These are phyloP conservation scores for Galagoides demidoff DNA, from an alignment of 2,797 vertebrate species.

Conservation along the genomic window DNA sequence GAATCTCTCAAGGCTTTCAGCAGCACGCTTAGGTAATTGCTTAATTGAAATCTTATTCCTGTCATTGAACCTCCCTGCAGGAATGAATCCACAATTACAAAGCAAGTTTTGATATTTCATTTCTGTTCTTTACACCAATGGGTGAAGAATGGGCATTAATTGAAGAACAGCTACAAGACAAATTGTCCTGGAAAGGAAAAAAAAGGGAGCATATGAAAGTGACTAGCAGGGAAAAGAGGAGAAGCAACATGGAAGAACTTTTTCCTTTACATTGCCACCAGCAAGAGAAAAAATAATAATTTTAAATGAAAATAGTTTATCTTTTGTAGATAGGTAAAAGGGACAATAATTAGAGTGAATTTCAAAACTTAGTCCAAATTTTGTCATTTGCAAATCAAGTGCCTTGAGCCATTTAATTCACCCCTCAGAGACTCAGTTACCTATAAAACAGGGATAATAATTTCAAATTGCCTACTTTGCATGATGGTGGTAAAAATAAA, in stretches of 20 bases:
- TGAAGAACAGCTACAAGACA: conserved; percentile 28
- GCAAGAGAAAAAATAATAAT: neutral
- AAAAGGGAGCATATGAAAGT: neutral
- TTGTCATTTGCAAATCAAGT: neutral
- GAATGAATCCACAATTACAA: conserved; percentile 63
- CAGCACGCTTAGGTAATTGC: conserved; percentile 45
- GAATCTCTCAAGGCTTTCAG: neutral
- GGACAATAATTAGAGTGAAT: neutral
- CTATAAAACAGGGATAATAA: neutral
- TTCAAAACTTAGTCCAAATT: neutral
- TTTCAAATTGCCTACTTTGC: neutral
- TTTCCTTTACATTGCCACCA: neutral
- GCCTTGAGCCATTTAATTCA: neutral
- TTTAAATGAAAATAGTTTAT: neutral
- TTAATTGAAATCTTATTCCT: conserved; percentile 76
- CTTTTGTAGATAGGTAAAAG: neutral
- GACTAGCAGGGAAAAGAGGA: neutral
- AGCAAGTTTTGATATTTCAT: conserved; percentile 58
- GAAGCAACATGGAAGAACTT: neutral
- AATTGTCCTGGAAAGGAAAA: conserved; percentile 10
- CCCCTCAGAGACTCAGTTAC: neutral
- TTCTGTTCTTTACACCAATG: conserved; percentile 32
- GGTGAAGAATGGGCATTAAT: conserved; percentile 53
- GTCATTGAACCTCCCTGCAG: conserved; percentile 35
- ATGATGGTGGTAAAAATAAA: neutral